Evolutionary conservation across 2,113 vertebrate genomes (phyloP).

Genomic region (Merops nubicus): DNA sequence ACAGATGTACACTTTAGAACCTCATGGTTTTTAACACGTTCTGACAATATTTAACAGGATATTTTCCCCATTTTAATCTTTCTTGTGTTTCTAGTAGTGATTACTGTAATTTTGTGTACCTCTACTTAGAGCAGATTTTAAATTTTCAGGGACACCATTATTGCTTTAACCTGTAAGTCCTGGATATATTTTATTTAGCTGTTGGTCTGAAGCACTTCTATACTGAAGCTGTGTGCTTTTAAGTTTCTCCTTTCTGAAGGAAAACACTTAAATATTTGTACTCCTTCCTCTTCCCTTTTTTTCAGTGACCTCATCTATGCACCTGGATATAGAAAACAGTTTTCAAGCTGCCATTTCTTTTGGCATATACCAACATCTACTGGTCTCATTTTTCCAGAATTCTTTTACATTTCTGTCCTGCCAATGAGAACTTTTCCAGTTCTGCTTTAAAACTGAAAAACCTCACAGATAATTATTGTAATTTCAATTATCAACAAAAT

Average conservation of each 20-base stretch:
- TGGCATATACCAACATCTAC: background rate
- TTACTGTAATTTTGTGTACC: background rate
- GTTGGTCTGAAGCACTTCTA: background rate
- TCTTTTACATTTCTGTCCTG: background rate
- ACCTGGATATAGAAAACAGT: background rate
- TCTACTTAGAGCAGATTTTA: background rate
- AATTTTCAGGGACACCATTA: background rate
- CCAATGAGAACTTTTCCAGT: background rate
- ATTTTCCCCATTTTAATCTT: background rate
- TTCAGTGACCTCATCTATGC: background rate
- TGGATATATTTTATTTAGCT: background rate
- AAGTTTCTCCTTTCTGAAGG: background rate
- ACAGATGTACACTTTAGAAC: background rate
- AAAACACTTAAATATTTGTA: background rate
- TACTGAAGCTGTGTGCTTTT: background rate
- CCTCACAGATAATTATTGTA: background rate
- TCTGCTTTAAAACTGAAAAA: background rate
- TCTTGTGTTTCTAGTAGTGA: background rate
- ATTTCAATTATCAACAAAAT: background rate
- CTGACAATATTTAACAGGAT: background rate
- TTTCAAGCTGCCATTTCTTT: slow-evolving; percentile 5
- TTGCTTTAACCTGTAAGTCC: background rate
- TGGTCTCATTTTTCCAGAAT: background rate
- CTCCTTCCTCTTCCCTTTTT: background rate
- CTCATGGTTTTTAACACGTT: background rate